Evolutionary conservation across 2,888 invertebrate species (phyloP), one percentile per base, ranked within the genome.

Genomic region (Poecilobothrus nobilitatus): DNA sequence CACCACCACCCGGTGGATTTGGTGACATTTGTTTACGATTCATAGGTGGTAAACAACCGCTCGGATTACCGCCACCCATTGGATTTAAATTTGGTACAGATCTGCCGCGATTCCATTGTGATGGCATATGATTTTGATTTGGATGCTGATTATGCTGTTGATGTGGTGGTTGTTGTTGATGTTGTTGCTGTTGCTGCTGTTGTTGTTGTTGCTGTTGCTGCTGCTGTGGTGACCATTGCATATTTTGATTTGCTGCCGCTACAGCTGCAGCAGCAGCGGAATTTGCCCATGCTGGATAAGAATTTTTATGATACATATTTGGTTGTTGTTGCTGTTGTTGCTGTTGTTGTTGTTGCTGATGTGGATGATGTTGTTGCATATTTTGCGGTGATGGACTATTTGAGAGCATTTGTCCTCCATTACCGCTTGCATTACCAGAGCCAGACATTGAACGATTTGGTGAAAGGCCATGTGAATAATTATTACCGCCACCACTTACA

Each of bases 81-180:
- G 85, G 84, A 70, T 83, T 84, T 72, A 85, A 78, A 78, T 84
- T 85, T 68, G 85, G 85, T 70, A 84, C 85, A 72, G 85, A 85
- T 67, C 85, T 80, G 68, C 85, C 85, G 68, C 85, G 81, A 76
- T 83, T 84, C 85, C 85, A 85, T 37, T 84, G 71, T 12, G 73
- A 71, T 27, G 63, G 0, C 15, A 72, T 65, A 66, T 71, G 71
- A 68, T 71, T 70, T 63, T 71, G 73, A n/a, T 64, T 70, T 66
- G 71, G 71, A 37, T 68, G 69, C 67, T 66, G 71, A 69, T 72
- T 71, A 44, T 68, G 69, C 67, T 64, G 70, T 53, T 71, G 73
- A 12, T 65, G 69, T 66, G 71, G 71, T 34, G 68, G 69, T 66
- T 63, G 70, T 63, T 70, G 69, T 20, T 66, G 68, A 27, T 68